A percentile compares a stretch with the other conserved stretches of the same genome.
These are phyloP conservation scores for Sebastes oblongus DNA, from an alignment of 2,797 vertebrate species.

Conservation along the genomic window DNA sequence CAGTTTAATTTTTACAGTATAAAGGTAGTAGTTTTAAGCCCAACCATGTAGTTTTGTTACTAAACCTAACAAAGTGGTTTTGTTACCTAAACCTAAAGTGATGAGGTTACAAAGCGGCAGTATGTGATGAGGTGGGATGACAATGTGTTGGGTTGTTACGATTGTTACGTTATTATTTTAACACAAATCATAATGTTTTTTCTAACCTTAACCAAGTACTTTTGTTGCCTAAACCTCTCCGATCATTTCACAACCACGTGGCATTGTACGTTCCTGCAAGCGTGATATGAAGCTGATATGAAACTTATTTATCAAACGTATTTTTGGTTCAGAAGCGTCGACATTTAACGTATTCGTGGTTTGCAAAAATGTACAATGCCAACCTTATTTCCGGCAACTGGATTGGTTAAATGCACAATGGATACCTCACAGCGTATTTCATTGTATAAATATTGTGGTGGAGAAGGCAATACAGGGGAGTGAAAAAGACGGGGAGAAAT, in stretches of 20 bases:
- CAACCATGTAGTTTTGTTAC: neutral
- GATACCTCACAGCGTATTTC: neutral
- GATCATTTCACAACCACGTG: neutral
- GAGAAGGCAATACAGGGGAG: neutral
- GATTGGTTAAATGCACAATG: neutral
- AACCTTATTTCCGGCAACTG: neutral
- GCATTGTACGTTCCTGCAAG: neutral
- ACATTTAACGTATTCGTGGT: neutral
- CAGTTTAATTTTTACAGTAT: too few relatives aligned
- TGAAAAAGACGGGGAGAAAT: neutral
- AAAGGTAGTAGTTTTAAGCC: too few relatives aligned
- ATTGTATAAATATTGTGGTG: neutral
- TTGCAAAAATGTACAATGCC: neutral
- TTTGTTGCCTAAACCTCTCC: neutral
- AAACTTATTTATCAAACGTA: neutral
- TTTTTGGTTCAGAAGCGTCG: neutral
- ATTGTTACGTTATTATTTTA: neutral
- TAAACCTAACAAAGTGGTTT: neutral
- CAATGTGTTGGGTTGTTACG: too few relatives aligned
- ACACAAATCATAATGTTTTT: neutral
- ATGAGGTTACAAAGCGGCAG: too few relatives aligned
- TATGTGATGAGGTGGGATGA: too few relatives aligned
- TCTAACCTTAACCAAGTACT: neutral
- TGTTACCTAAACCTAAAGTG: neutral
- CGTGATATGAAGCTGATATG: neutral